These are phyloP conservation scores for Labeo calbasu DNA, from an alignment of 2,797 vertebrate species.

Conservation along the genomic window DNA sequence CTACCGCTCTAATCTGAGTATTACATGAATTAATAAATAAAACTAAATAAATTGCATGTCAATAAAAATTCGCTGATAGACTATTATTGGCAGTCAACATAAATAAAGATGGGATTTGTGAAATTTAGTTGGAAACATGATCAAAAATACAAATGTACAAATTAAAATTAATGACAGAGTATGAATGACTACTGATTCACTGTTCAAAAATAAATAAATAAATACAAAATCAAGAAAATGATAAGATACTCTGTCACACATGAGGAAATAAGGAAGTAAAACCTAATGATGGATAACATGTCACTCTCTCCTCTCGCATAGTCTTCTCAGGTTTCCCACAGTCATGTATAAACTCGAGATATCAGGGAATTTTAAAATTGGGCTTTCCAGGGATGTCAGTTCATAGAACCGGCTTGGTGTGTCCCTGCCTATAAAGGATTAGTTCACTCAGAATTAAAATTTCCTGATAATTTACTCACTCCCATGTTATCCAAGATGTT, in stretches of 20 bases:
- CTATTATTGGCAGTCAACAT: not conserved
- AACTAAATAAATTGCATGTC: not conserved
- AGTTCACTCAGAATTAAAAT: no score
- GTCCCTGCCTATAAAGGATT: no score
- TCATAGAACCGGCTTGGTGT: not conserved
- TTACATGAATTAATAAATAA: constrained; percentile 1
- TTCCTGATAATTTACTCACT: no score
- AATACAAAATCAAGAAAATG: not conserved
- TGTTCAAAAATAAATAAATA: not conserved
- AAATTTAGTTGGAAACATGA: not conserved
- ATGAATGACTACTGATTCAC: not conserved
- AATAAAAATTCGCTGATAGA: not conserved
- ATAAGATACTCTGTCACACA: not conserved
- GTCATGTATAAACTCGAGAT: not conserved
- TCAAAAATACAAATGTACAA: not conserved
- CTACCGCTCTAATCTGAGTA: not conserved
- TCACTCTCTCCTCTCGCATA: not conserved
- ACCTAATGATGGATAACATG: not conserved
- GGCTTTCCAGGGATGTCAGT: not conserved
- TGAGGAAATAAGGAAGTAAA: not conserved
- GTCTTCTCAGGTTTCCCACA: not conserved
- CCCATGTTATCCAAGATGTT: no score
- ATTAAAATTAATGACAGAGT: not conserved
- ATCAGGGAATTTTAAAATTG: not conserved
- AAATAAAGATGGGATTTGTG: not conserved